Conservation (phyloP, 1,140 invertebrate genomes). For the Globodera rostochiensis region DNA sequence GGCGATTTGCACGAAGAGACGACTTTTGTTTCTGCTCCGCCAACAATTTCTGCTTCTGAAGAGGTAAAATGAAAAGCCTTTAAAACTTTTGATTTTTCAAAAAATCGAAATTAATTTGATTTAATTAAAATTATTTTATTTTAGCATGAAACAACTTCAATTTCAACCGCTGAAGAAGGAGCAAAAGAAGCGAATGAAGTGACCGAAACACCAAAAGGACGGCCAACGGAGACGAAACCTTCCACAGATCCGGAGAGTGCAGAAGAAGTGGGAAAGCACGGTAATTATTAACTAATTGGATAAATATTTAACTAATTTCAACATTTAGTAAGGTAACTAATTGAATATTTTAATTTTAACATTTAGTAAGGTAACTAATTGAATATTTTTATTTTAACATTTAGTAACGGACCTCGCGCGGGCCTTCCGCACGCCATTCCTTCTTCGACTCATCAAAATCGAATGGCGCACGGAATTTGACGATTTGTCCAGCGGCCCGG, state of each 20-base stretch:
- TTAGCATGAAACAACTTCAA: not conserved
- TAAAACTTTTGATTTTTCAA: no score
- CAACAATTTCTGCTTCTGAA: not conserved
- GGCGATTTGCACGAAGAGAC: not conserved
- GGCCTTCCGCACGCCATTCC: conserved; percentile 18
- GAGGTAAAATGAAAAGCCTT: no score
- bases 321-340: not conserved
- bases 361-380: not conserved
- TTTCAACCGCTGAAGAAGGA: not conserved
- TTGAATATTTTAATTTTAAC: not conserved
- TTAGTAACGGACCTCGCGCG: not conserved
- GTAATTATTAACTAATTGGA: no score
- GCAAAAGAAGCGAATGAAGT: not conserved
- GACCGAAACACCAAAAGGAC: not conserved
- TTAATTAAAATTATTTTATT: no score
- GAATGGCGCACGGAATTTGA: conserved; percentile 24
- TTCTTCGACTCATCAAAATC: conserved; percentile 17
- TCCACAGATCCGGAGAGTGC: not conserved
- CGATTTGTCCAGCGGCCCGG: conserved; percentile 21
- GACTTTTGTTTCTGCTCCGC: not conserved
- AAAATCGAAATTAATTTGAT: no score
- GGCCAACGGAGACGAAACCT: not conserved
- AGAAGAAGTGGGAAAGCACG: not conserved
- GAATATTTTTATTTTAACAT: not conserved
- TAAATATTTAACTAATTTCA: no score